Base-by-base conservation (phyloP, 1,140 invertebrate genomes). In the Ostrea edulis region DNA sequence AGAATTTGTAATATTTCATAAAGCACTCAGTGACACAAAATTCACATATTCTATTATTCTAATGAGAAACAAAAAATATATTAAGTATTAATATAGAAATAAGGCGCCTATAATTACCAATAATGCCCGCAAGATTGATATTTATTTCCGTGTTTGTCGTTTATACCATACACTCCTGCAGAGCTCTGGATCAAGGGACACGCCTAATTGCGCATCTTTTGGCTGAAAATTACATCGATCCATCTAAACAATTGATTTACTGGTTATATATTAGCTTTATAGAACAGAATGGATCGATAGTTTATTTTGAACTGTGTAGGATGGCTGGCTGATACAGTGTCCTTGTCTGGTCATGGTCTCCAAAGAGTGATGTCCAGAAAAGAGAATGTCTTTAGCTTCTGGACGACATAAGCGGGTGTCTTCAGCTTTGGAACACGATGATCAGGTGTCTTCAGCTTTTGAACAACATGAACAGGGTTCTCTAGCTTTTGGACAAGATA, bases 41-140 rank as follows among this genome's bases (percentile, higher is more conserved):
- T 77, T 77, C 25, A 14, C 29, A 77, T 29, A 77, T 44, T 77
- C 25, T 29, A 17, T 25, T 29, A 22, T 29, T 77, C 68, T 29
- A 77, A 29, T 12, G 25, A 29, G 22, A 77, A 25, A 29, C 14
- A 29, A 25, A 35, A 25, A 35, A 77, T 25, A 25, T 35, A 77
- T 77, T 22, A 22, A 8, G 68, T 77, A 29, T 68, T 77, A 77
- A 62, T 77, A 29, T 29, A 77, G 68, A 77, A 77, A 29, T 77
- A 25, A 77, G 68, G 68, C 68, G 68, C 68, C 68, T 77, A 8
- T 14, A 44, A 77, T 77, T 14, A 44, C 68, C 68, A 77, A 29
- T 77, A 29, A 77, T 29, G 68, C 68, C 68, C 68, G 22, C 68
- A 35, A 77, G 68, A 44, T 77, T 77, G 68, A 29, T 77, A 77